Conservation (phyloP, 2,113 vertebrate genomes). For the Eidolon helvum region DNA sequence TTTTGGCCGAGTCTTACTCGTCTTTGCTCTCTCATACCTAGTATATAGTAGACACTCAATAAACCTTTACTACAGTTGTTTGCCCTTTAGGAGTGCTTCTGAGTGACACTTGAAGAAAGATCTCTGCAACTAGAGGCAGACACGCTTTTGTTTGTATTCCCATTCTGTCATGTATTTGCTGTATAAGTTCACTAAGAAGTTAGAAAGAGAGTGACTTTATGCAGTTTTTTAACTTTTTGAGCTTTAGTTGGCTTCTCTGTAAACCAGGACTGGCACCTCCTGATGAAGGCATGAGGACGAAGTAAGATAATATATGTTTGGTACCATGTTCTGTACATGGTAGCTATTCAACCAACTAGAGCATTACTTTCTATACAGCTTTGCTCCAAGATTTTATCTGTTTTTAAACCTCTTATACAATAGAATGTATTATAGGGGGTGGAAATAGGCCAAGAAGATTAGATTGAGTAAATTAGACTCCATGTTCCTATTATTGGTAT, state of each 20-base stretch:
- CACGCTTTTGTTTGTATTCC: too few species aligned
- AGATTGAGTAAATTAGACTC: background rate
- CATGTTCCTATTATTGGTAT: background rate
- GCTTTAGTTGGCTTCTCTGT: background rate
- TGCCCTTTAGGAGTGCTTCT: too few species aligned
- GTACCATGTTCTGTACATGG: background rate
- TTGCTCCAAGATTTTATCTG: background rate
- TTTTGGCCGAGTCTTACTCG: too few species aligned
- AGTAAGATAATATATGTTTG: background rate
- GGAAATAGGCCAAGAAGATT: background rate
- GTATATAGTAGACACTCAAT: too few species aligned
- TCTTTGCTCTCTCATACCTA: too few species aligned
- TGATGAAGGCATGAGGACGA: background rate
- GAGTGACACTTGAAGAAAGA: too few species aligned
- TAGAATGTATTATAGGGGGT: background rate
- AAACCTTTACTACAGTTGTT: too few species aligned
- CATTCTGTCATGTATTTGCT: too few species aligned
- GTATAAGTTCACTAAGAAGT: too few species aligned
- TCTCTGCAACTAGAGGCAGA: too few species aligned
- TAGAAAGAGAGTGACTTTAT: background rate
- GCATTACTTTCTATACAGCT: background rate
- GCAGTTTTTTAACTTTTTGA: background rate
- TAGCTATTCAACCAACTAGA: background rate
- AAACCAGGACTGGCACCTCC: background rate
- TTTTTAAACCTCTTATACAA: background rate